Evolutionary conservation across 1,140 invertebrate species (phyloP).

Genomic region (Patella vulgata): DNA sequence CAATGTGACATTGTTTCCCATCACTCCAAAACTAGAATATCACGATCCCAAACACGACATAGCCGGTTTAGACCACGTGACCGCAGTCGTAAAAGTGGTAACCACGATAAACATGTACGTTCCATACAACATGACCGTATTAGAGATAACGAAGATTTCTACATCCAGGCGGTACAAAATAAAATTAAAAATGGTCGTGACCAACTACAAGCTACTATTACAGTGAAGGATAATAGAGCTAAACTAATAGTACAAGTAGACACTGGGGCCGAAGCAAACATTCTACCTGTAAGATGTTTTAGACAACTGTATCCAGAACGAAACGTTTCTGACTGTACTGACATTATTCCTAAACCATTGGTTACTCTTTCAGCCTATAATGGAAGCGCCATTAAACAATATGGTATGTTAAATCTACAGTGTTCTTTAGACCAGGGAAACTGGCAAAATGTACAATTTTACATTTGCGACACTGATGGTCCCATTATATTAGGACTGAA

Average conservation of each 20-base stretch:
- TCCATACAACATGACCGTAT: too few relatives aligned
- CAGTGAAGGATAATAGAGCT: constrained; percentile 3
- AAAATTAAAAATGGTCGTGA: too few relatives aligned
- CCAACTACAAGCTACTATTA: too few relatives aligned
- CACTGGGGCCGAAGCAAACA: constrained; percentile 24
- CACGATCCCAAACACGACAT: too few relatives aligned
- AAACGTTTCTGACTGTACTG: not conserved
- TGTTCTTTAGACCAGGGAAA: not conserved
- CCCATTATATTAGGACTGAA: constrained; percentile 2
- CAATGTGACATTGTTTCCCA: not conserved
- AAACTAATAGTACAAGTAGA: constrained; percentile 20
- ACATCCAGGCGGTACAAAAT: too few relatives aligned
- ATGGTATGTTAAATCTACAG: not conserved
- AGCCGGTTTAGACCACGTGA: too few relatives aligned
- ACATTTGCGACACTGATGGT: not conserved
- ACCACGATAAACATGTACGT: too few relatives aligned
- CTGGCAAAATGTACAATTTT: not conserved
- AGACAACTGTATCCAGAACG: constrained; percentile 23
- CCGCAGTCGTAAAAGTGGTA: too few relatives aligned
- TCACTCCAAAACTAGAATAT: too few relatives aligned
- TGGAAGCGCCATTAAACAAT: not conserved
- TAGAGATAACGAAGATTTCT: too few relatives aligned
- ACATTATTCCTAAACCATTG: too few relatives aligned
- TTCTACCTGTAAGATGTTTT: constrained; percentile 12
- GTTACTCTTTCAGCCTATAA: constrained; percentile 1